Conservation (phyloP, 2,888 invertebrate species). For the Anodontia alba region DNA sequence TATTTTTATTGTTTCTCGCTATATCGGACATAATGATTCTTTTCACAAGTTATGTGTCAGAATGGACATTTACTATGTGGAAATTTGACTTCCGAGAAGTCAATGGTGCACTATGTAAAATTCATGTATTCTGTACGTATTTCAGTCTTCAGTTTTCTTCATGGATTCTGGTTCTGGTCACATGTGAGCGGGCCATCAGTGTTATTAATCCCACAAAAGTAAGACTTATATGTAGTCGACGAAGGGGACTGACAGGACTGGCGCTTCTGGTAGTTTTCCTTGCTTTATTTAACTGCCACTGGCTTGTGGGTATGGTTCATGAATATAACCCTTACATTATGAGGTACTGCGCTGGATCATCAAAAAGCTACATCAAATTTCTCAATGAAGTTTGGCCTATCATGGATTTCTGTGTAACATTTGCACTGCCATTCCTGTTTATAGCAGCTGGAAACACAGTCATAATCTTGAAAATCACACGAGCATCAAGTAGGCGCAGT, state of each 20-base stretch:
- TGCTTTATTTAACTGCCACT: background rate
- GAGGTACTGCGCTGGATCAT: too few relatives aligned
- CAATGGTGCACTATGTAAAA: slow-evolving; percentile 54
- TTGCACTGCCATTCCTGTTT: slow-evolving; percentile 64
- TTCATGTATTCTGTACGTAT: slow-evolving; percentile 70
- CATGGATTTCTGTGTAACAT: slow-evolving; percentile 67
- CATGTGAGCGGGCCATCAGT: slow-evolving; percentile 72
- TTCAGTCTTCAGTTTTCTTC: slow-evolving; percentile 69
- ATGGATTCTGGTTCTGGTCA: slow-evolving; percentile 77
- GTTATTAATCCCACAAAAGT: slow-evolving; percentile 73
- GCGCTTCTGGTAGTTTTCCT: slow-evolving; percentile 39
- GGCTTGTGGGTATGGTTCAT: background rate
- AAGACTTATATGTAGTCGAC: slow-evolving; percentile 58
- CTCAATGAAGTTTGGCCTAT: too few relatives aligned
- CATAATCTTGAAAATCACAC: slow-evolving; percentile 55
- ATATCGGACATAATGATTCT: slow-evolving; percentile 69
- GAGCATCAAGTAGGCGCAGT: background rate
- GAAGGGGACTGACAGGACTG: slow-evolving; percentile 43
- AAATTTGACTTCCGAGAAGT: slow-evolving; percentile 61
- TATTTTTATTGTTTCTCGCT: slow-evolving; percentile 69
- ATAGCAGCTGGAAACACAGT: slow-evolving; percentile 67
- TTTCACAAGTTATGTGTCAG: slow-evolving; percentile 70
- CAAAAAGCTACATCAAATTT: too few relatives aligned
- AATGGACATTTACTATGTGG: slow-evolving; percentile 50
- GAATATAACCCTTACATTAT: too few relatives aligned